phyloP scores from a whole-genome alignment of 2,113 vertebrate genomes.

The Oncorhynchus mykiss region DNA sequence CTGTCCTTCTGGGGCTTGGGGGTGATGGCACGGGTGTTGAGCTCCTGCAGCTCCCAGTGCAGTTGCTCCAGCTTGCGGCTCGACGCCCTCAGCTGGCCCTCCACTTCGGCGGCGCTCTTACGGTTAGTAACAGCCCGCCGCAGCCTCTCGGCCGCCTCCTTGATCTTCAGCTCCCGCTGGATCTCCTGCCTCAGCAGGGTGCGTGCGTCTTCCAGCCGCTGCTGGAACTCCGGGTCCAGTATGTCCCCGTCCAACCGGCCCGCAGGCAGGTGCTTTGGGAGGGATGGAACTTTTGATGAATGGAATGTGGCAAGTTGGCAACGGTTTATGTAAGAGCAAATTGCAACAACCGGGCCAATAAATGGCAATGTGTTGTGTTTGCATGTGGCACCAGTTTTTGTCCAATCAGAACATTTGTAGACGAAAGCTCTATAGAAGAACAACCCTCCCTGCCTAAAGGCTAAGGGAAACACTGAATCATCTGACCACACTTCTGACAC shows the following conservation, averaged over 20 bases:
- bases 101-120: constrained; percentile 70
- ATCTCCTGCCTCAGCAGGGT: constrained; percentile 72
- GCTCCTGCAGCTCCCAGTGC: constrained; percentile 75
- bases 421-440: too few species aligned
- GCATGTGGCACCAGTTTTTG: too few species aligned
- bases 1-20: constrained; percentile 64
- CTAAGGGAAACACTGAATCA: too few species aligned
- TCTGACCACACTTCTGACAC: too few species aligned
- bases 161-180: constrained; percentile 78
- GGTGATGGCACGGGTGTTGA: constrained; percentile 73
- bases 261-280: constrained; percentile 53
- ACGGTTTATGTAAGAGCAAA: too few species aligned
- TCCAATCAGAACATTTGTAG: too few species aligned
- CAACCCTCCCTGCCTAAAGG: too few species aligned
- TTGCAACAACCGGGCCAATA: too few species aligned
- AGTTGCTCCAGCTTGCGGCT: constrained; percentile 71
- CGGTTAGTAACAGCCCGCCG: constrained; percentile 70
- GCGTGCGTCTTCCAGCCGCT: constrained; percentile 71
- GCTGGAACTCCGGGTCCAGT: constrained; percentile 75
- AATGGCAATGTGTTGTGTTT: too few species aligned
- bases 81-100: constrained; percentile 70
- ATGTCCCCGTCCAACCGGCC: constrained; percentile 67
- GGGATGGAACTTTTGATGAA: too few species aligned
- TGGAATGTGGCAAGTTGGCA: too few species aligned
- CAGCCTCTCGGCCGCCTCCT: constrained; percentile 74